A percentile compares a stretch with the other conserved stretches of the same genome.
These are phyloP conservation scores for Heptranchias perlo DNA, from an alignment of 2,113 vertebrate genomes.

Conservation along the genomic window DNA sequence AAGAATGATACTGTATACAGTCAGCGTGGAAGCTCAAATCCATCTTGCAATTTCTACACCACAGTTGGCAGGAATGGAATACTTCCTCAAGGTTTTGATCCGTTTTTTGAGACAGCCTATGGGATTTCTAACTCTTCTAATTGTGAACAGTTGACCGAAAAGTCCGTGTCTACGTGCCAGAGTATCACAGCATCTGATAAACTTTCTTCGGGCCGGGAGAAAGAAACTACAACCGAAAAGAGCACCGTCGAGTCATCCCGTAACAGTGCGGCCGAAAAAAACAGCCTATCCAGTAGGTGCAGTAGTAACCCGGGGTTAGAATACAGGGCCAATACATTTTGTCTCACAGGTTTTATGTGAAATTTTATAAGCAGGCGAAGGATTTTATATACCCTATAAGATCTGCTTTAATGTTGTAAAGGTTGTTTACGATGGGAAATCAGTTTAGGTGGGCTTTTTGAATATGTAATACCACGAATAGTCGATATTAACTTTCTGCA, in stretches of 20 bases:
- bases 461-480: conserved; percentile 7
- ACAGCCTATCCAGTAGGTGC: conserved; percentile 77
- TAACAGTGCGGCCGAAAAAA: conserved; percentile 81
- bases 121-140: conserved; percentile 49
- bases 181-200: conserved; percentile 58
- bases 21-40: conserved; percentile 66
- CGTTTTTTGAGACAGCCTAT: conserved; percentile 79
- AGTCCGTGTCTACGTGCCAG: conserved; percentile 66
- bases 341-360: conserved; percentile 78
- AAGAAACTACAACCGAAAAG: conserved; percentile 63
- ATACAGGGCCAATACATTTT: conserved; percentile 64
- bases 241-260: conserved; percentile 72
- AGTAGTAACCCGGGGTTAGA: conserved; percentile 51
- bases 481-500: background rate
- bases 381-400: conserved; percentile 97
- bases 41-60: conserved; percentile 78
- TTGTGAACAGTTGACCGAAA: conserved; percentile 62
- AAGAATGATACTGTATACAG: conserved; percentile 81
- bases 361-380: conserved; percentile 96
- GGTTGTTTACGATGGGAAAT: conserved; percentile 90
- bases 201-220: conserved; percentile 66
- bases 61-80: conserved; percentile 88
- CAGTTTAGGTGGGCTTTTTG: conserved; percentile 67
- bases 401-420: conserved; percentile 87
- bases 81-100: conserved; percentile 93